Percentiles rank a stretch among this genome's conserved stretches.
phyloP scores from a whole-genome alignment of 92 coral and sea anemone genomes.

The Nematostella vectensis region DNA sequence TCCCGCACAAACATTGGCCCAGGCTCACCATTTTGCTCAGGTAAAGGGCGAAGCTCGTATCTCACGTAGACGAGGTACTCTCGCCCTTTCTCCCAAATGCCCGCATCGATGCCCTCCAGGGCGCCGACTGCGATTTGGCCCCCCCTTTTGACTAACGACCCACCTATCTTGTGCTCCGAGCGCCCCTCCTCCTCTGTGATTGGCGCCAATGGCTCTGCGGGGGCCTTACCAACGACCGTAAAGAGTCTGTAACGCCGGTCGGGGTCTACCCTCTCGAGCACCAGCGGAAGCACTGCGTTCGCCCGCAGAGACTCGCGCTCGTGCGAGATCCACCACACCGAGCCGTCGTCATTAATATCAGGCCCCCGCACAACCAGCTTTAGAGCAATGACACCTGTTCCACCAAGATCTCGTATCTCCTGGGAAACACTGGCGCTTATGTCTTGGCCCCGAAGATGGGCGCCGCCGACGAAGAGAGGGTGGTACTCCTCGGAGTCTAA shows the following conservation, averaged over 20 bases:
- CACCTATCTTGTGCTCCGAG: constrained; percentile 11
- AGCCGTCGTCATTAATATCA: constrained; percentile 13
- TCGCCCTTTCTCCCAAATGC: constrained; percentile 8
- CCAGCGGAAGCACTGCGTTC: background rate
- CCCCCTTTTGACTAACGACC: constrained; percentile 9
- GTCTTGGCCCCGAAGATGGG: background rate
- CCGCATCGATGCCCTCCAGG: constrained; percentile 21
- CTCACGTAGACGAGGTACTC: constrained; percentile 10
- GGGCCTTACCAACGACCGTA: constrained; percentile 6
- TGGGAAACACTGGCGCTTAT: background rate
- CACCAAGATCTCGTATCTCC: background rate
- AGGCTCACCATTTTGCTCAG: constrained; percentile 18
- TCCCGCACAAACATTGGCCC: constrained; percentile 25
- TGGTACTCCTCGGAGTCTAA: background rate
- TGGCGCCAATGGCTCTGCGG: constrained; percentile 19
- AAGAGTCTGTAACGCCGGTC: constrained; percentile 12
- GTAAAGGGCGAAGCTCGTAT: constrained; percentile 32
- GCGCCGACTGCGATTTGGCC: constrained; percentile 20
- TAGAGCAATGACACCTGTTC: background rate
- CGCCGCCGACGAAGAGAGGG: constrained; percentile 2
- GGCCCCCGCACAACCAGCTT: constrained; percentile 11
- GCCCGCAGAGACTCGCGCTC: constrained; percentile 10
- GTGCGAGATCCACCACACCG: constrained; percentile 22
- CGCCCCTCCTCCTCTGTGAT: constrained; percentile 22
- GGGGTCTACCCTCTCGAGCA: background rate